phyloP scores from a whole-genome alignment of 1,140 invertebrate genomes.

The Babylonia areolata region DNA sequence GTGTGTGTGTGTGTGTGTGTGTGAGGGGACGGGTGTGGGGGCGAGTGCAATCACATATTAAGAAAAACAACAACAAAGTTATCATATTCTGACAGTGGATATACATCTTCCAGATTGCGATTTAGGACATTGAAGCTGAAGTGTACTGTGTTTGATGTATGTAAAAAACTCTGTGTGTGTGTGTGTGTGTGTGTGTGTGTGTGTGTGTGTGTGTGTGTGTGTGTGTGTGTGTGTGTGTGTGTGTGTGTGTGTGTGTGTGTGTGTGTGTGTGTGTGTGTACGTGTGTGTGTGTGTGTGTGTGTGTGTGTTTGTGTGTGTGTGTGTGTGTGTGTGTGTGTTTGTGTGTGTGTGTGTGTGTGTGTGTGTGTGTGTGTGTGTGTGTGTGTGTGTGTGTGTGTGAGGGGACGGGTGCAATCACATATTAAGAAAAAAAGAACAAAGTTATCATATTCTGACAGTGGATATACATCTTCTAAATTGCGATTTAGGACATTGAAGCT shows the following conservation, averaged over 20 bases:
- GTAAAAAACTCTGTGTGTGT: background rate
- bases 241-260: conserved; percentile 11
- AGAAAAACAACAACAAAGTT: too few relatives aligned
- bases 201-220: conserved; percentile 2
- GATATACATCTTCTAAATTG: too few relatives aligned
- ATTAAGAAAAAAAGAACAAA: too few relatives aligned
- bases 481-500: too few relatives aligned
- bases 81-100: too few relatives aligned
- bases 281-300: conserved; percentile 11
- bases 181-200: conserved; percentile 6
- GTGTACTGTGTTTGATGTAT: too few relatives aligned
- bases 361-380: conserved; percentile 11
- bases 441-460: too few relatives aligned
- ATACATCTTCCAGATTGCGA: too few relatives aligned
- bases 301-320: conserved; percentile 5
- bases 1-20: background rate
- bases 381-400: background rate
- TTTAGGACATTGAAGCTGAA: too few relatives aligned
- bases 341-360: background rate
- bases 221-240: conserved; percentile 11
- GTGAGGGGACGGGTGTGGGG: too few relatives aligned
- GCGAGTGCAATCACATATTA: too few relatives aligned
- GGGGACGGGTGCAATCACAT: background rate
- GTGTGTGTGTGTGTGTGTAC: background rate
- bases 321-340: background rate